Percentiles rank a stretch among this genome's conserved stretches.
Evolutionary conservation across 2,888 invertebrate species (phyloP).

Genomic region (Pristionchus entomophagus): DNA sequence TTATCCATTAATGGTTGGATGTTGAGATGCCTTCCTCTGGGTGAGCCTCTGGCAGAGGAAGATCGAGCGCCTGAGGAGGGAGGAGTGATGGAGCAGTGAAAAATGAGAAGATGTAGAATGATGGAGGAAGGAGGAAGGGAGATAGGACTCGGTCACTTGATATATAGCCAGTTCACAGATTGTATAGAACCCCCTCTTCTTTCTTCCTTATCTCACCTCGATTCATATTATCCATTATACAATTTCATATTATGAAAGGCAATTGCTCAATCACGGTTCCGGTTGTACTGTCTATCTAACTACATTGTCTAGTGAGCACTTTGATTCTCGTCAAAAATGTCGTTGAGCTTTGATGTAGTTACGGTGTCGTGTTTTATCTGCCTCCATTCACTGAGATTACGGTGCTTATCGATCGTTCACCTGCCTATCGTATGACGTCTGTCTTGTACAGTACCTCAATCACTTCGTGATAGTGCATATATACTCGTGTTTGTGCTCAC

Average conservation of each 20-base stretch:
- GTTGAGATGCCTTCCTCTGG: slow-evolving; percentile 16
- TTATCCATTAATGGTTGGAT: too few relatives aligned
- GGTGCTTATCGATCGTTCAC: background rate
- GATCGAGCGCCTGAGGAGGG: background rate
- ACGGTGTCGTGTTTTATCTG: background rate
- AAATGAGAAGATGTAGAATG: background rate
- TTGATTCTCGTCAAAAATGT: background rate
- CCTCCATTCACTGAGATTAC: slow-evolving; percentile 3
- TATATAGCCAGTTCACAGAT: too few relatives aligned
- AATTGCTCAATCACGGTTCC: too few relatives aligned
- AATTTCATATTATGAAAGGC: too few relatives aligned
- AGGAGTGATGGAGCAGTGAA: background rate
- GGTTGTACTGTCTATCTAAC: too few relatives aligned
- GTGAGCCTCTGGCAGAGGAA: background rate
- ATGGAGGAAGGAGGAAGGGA: too few relatives aligned
- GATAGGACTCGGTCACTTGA: too few relatives aligned
- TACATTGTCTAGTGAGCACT: background rate
- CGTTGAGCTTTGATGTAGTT: background rate
- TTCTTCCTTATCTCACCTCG: too few relatives aligned
- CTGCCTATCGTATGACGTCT: background rate
- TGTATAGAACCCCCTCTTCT: too few relatives aligned
- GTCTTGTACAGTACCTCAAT: background rate
- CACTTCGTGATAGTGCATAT: background rate
- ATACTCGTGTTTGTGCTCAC: background rate
- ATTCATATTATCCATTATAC: too few relatives aligned